Conservation (phyloP, 2,888 invertebrate species). For the Neoascia interrupta region DNA sequence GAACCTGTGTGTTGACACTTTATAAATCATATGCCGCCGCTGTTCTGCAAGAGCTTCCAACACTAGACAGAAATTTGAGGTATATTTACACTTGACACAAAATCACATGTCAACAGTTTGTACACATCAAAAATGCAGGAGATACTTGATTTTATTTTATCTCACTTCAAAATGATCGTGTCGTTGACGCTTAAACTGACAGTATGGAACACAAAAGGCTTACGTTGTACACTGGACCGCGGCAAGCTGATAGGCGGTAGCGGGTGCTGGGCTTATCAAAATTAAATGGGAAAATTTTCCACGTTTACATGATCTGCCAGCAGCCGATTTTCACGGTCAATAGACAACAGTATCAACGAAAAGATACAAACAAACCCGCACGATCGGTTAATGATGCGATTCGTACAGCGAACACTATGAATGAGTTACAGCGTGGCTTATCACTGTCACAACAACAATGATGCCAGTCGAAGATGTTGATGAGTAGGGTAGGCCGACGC, state of each 20-base stretch:
- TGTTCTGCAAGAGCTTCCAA: not conserved
- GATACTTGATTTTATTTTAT: not conserved
- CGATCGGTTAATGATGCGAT: constrained; percentile 45
- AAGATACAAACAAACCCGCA: constrained; percentile 24
- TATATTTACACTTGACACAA: constrained; percentile 21
- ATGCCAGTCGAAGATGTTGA: constrained; percentile 9
- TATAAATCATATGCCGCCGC: constrained; percentile 10
- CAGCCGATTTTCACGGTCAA: constrained; percentile 52
- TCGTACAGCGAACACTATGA: too few relatives aligned
- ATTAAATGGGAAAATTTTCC: constrained; percentile 42
- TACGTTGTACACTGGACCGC: constrained; percentile 1
- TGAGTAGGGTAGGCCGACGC: constrained; percentile 25
- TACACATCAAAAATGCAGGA: too few relatives aligned
- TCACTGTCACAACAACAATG: constrained; percentile 43
- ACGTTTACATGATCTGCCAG: constrained; percentile 21
- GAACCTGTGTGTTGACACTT: not conserved
- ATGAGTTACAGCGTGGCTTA: constrained; percentile 31
- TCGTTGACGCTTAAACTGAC: constrained; percentile 15
- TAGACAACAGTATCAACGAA: not conserved
- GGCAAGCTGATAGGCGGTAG: not conserved
- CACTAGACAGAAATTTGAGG: not conserved
- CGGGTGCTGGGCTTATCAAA: constrained; percentile 32
- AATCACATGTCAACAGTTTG: constrained; percentile 18
- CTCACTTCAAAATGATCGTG: constrained; percentile 12
- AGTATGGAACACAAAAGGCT: constrained; percentile 1